Base-by-base conservation (phyloP, 2,888 invertebrate species). In the Harpalus rufipes region DNA sequence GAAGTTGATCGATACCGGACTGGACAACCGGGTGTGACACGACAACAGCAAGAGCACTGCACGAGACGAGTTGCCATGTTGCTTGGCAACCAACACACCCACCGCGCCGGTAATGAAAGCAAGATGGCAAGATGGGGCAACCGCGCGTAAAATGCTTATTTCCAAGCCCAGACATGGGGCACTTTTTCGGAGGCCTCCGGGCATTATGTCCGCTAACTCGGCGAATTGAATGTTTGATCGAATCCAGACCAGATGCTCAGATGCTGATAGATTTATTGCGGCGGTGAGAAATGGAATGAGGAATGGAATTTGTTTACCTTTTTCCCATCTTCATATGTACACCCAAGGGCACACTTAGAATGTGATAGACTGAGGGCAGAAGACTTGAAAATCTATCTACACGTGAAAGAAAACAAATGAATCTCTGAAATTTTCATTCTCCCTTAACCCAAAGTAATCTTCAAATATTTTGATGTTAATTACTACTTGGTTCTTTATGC, bases 121-220 rank as follows among this genome's bases (percentile, higher is more conserved):
- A 84, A 84, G 63, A 84, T 44, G 61, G 12, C 44, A 51, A 51
- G 44, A 32, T 63, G 25, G 18, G 39, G 59, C 59, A 59, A 2
- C 39, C 61, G 58, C 74, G 82, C 44, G 72, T 82, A 74, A 82
- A 82, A 25, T 82, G 41, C 82, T 82, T 82, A 82, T 74, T 82
- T 16, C 72, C 12, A 12, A 12, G 10, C 44, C 8, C 44, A 51
- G 10, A 51, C 44, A 51, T 12, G 10, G 18, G 44, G 6, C 72
- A 14, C 39, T 32, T 68, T 41, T 68, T 68, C 68, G 12, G 32
- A 39, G 39, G 14, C 72, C 72, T 72, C 16, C 16, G 44, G 72
- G 72, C 44, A 74, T 74, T 74, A 41, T 74, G 44, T 44, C 44
- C 72, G 44, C 44, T 68, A 74, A 74, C 41, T 1, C 18, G 12